Evolutionary conservation across 2,113 vertebrate genomes (phyloP), one percentile per base, ranked within the genome.

Genomic region (Nansenia antarctica): DNA sequence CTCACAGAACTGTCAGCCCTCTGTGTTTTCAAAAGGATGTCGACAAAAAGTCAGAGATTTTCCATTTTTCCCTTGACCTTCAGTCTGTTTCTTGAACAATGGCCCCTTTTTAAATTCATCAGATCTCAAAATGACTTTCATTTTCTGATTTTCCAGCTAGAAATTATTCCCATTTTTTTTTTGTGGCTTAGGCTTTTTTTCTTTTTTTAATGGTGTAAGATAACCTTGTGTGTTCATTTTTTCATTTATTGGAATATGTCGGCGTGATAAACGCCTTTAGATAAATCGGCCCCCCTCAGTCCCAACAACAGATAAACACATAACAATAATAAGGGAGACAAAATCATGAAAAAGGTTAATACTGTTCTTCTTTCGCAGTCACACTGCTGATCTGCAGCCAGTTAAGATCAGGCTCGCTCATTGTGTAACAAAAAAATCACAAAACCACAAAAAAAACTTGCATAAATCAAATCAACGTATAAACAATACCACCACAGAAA

Each of bases 61-160:
- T 81, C 71, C 66, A 64, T 69, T 70, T 85, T 70, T 69, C 26
- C 74, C 65, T 69, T 83, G 88, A 89, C 88, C 84, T 85, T 88
- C 78, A 86, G 37, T 85, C 70, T 71, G 55, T 80, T 76, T 81
- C 73, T 81, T 72, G 69, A 82, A 88, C 82, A 87, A 86, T 79
- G 63, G 57, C 32, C 62, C 18, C 65, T 69, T 89, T 88, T 80
- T 86, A 81, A 76, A 83, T 76, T 86, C 60, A 76, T 81, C 82
- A 84, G 72, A 83, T 86, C 78, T 79, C 68, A 61, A 65, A 57
- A 54, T 82, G 73, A 81, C 77, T 86, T 83, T 83, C 62, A 67
- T 81, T 74, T 76, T 68, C 18, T 1, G n/a, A 49, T 22, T 57
- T 66, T 59, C 74, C 80, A 82, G 82, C 61, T 58, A n/a, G 63